Percentiles rank a stretch among this genome's conserved stretches.
Conservation (phyloP, 2,113 vertebrate species). For the Tiliqua scincoides region DNA sequence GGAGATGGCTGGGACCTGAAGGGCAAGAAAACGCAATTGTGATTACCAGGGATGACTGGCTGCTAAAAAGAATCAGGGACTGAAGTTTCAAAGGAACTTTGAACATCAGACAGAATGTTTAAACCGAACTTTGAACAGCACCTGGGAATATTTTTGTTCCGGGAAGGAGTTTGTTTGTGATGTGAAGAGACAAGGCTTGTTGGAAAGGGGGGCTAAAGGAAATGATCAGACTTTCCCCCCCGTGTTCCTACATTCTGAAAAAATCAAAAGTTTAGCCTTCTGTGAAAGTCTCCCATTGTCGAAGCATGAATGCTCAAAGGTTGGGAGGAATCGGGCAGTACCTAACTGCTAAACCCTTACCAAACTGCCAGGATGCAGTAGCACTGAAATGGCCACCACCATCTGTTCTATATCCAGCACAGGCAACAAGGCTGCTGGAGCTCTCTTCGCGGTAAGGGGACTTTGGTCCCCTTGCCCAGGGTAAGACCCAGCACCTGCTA, state of each 20-base stretch:
- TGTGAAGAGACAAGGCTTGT: not conserved
- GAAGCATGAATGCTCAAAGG: not conserved
- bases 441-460: too few species aligned
- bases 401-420: too few species aligned
- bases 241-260: not conserved
- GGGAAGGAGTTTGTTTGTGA: not conserved
- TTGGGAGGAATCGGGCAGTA: not conserved
- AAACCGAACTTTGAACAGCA: not conserved
- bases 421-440: too few species aligned
- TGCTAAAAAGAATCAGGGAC: not conserved
- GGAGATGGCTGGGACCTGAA: too few species aligned
- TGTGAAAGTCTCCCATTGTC: not conserved
- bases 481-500: too few species aligned
- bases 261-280: not conserved
- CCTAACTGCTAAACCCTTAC: too few species aligned
- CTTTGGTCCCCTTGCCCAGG: too few species aligned
- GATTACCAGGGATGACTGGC: not conserved
- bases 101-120: not conserved
- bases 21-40: not conserved
- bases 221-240: not conserved
- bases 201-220: not conserved
- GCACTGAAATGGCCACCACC: too few species aligned
- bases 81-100: not conserved
- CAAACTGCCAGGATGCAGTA: too few species aligned
- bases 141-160: not conserved